Evolutionary conservation across 2,888 invertebrate genomes (phyloP), one percentile per base, ranked within the genome.

Genomic region (Horisme vitalbata): DNA sequence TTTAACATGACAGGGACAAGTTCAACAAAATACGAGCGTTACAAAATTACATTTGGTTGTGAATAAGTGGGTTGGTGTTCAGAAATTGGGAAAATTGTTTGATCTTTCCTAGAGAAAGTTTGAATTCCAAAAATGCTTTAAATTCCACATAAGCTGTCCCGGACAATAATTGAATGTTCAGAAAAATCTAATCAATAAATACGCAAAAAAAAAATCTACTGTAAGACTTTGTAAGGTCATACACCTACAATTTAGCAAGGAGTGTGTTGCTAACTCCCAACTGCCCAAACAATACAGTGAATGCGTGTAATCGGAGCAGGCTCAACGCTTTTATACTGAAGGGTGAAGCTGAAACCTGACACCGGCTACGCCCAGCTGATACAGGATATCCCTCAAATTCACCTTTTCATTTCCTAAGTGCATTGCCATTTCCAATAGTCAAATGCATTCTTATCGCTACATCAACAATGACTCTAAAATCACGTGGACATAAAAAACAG

Each of bases 381-480:
- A 74, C 66, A 64, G 63, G 67, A 71, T 71, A 72, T 61, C 75
- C 70, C 71, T 65, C 60, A 60, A 70, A 68, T 56, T 56, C 50
- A 65, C 62, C 63, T 48, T 72, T 81, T 88, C 84, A 87, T 88
- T 88, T 89, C 88, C 88, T 85, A 75, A 87, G 76, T 85, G 80
- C 73, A 77, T 70, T 61, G 66, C 45, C 34, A 54, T 52, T 65
- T 61, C 72, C 49, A 45, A 55, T 45, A 57, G 59, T 69, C 72
- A 80, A 78, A 75, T 73, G 75, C 73, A 75, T 63, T 70, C 71
- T 71, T 71, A 65, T 65, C 4, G 7, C 11, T 10, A 20, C 26
- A 30, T 33, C 28, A 27, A 12, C 32, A 20, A 34, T 39, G 61
- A 53, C 58, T 60, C 55, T 46, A 26, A 18, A 34, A 38, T 28